Base-by-base conservation (phyloP, 2,797 vertebrate genomes). In the Chlorospingus flavigularis region DNA sequence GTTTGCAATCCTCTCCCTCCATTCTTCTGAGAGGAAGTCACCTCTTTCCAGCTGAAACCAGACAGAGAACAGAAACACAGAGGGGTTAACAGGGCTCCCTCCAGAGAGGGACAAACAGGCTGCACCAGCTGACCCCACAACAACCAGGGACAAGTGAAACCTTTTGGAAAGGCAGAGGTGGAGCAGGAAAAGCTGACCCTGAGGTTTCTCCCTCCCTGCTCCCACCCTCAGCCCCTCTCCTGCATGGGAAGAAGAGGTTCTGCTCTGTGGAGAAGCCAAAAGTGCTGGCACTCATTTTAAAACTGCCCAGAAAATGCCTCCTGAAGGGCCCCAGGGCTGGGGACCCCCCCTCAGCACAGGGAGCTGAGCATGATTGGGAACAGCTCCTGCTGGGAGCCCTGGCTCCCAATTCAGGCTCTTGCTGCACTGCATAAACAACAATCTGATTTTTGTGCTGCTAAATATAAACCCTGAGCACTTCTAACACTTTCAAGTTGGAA, bases 1-100 rank as follows among this genome's bases (percentile, higher is more conserved):
- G 98, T 98, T 99, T 93, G 99, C 99, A 57, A 99, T 99, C 90
- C 99, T 98, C 83, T 99, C 99, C 89, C 98, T 98, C 99, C 99
- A 99, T 96, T 99, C 99, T 95, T 99, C 99, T 28, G 99, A 99
- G 85, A 99, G 98, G 97, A 99, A 99, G 92, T 99, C 99, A n/a
- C 99, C 99, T 97, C 99, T 98, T 97, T 99, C 99, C 98, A 99
- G 98, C 99, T 99, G 95, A 47, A 97, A 83, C 77, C 87, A 90
- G 45, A 78, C 57, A 95, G 77, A 91, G 43, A 53, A 84, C 74
- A 71, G 60, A 70, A 75, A 66, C 19, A 62, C 42, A 51, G 28
- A 28, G 3, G 15, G 70, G 88, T 95, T 94, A 92, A 63, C 31
- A 25, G 24, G 30, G 33, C 4, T 82, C 66, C 89, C 60, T 28